Percentiles rank a stretch among this genome's conserved stretches.
Conservation (phyloP, 2,888 invertebrate species). For the Heliconius erato region DNA sequence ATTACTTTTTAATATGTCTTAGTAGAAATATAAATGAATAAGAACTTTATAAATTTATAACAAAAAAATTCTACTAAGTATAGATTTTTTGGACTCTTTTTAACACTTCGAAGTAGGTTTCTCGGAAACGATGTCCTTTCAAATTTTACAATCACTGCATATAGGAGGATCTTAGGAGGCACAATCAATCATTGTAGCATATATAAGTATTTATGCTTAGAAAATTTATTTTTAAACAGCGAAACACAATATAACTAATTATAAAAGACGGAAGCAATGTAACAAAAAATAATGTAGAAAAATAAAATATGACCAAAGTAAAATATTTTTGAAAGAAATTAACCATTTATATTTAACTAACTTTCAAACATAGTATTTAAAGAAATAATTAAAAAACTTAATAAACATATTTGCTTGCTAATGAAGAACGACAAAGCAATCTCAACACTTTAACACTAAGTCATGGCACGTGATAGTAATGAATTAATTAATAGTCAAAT, state of each 20-base stretch:
- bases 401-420: neutral
- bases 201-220: too few species aligned
- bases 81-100: neutral
- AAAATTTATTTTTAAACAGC: too few species aligned
- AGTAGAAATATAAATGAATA: neutral
- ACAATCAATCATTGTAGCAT: too few species aligned
- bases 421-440: constrained; percentile 10
- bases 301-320: neutral
- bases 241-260: too few species aligned
- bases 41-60: neutral
- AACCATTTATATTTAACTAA: neutral
- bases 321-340: neutral
- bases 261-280: too few species aligned
- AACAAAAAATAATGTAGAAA: neutral
- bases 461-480: constrained; percentile 39
- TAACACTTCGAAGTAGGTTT: neutral
- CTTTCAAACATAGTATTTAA: neutral
- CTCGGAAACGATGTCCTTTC: neutral
- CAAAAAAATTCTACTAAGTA: neutral
- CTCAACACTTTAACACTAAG: neutral
- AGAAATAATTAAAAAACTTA: neutral
- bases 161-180: neutral
- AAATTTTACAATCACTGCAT: constrained; percentile 3
- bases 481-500: constrained; percentile 54
- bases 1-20: neutral